Base-by-base conservation (phyloP, 2,113 vertebrate genomes). In the Sylvilagus bachmani region DNA sequence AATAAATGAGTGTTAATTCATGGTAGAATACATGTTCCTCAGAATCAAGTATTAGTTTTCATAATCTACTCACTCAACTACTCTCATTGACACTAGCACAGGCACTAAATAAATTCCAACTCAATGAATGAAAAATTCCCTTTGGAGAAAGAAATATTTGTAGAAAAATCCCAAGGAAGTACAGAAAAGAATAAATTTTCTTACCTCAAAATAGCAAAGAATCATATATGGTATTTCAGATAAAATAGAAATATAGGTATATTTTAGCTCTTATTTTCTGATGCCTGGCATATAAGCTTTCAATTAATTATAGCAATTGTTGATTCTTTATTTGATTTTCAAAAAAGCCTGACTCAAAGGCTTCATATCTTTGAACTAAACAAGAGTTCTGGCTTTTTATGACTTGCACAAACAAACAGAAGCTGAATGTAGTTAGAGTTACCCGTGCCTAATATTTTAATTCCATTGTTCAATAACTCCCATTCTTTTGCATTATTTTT, bases 401-500 rank as follows among this genome's bases (percentile, higher is more conserved):
- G 70, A 86, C 58, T 95, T 64, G 31, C 88, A 95, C 92, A 95
- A 88, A 44, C 87, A 97, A 94, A 36, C 10, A 97, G 86, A 97
- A 89, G n/a, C 29, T 38, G 89, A 89, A 93, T 78, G 85, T 95
- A 95, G 87, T 62, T 93, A 92, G 97, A 98, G 53, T 36, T 94
- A 96, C 55, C 55, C 0, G 6, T 94, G 94, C 64, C 93, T 96
- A 97, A 98, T 97, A 97, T 97, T 97, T 97, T 96, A 98, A 98
- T 97, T 95, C 96, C 95, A 74, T 97, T 98, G 95, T 96, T 97
- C 96, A 98, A 98, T 98, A 98, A 97, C 97, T 96, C 96, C 91
- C 95, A 96, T 96, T 97, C 87, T 96, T 98, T 96, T 95, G 93
- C 93, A 97, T 97, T 98, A 98, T 97, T 98, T 98, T 98, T 97